These are phyloP conservation scores for Harpagoxenus sublaevis DNA, from an alignment of 2,888 invertebrate species.

Conservation along the genomic window DNA sequence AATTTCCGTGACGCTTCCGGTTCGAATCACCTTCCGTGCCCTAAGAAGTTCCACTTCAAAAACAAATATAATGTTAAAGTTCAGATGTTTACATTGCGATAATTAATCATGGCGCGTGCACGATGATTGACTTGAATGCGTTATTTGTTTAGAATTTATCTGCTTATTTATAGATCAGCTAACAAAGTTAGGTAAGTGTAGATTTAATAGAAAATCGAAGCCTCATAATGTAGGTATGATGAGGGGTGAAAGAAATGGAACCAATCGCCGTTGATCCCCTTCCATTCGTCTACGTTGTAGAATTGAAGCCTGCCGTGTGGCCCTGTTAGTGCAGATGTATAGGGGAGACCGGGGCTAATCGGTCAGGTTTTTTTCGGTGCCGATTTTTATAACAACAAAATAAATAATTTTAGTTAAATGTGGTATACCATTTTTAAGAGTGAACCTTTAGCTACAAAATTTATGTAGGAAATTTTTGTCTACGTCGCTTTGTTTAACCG, in stretches of 20 bases:
- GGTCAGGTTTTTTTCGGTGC: too few relatives aligned
- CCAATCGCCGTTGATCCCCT: constrained; percentile 36
- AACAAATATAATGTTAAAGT: neutral
- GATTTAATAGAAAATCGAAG: constrained; percentile 83
- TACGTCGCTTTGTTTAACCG: too few relatives aligned
- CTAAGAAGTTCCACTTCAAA: neutral
- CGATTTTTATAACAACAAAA: too few relatives aligned
- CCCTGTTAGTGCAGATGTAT: constrained; percentile 72
- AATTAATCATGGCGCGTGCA: neutral
- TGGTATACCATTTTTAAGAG: too few relatives aligned
- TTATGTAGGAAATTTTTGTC: too few relatives aligned
- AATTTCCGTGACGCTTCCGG: too few relatives aligned
- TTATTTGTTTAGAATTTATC: constrained; percentile 44
- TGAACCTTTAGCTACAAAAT: too few relatives aligned
- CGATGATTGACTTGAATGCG: neutral
- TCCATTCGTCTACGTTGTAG: constrained; percentile 58
- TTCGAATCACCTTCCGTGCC: too few relatives aligned
- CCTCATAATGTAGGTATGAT: constrained; percentile 74
- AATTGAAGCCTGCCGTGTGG: constrained; percentile 81
- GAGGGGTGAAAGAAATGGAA: constrained; percentile 44
- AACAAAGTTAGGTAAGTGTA: constrained; percentile 84
- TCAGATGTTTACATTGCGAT: neutral
- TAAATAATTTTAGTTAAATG: too few relatives aligned
- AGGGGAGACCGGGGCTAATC: too few relatives aligned
- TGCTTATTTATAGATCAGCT: constrained; percentile 70